phyloP scores from a whole-genome alignment of 1,140 invertebrate genomes.

The Eciton burchellii region DNA sequence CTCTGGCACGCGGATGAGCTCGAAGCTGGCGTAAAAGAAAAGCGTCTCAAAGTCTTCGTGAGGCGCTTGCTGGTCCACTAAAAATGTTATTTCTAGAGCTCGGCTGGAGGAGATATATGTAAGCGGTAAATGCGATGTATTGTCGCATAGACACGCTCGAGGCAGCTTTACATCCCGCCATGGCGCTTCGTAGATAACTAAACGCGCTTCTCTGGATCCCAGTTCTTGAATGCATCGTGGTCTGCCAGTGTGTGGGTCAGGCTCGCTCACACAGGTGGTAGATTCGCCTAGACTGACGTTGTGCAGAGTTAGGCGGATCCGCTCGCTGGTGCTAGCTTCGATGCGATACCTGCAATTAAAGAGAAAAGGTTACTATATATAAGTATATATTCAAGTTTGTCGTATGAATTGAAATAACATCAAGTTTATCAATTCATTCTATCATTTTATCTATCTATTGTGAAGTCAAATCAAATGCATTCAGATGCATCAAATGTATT shows the following conservation, averaged over 20 bases:
- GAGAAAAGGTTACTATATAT: no score
- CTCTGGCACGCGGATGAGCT: constrained; percentile 88
- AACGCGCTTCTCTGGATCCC: constrained; percentile 86
- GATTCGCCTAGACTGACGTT: constrained; percentile 90
- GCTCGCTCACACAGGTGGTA: constrained; percentile 88
- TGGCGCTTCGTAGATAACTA: constrained; percentile 88
- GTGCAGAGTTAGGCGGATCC: constrained; percentile 89
- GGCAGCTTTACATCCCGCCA: constrained; percentile 88
- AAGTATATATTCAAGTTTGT: no score
- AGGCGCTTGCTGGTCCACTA: constrained; percentile 88
- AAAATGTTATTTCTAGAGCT: constrained; percentile 88
- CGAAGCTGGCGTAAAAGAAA: constrained; percentile 89
- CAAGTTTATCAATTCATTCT: no score
- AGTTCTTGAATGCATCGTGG: constrained; percentile 86
- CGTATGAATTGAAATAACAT: no score
- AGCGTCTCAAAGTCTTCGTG: constrained; percentile 90
- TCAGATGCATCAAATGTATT: no score
- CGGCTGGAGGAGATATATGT: constrained; percentile 88
- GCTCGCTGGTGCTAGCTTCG: constrained; percentile 88
- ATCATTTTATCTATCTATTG: no score
- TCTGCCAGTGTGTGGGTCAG: constrained; percentile 90
- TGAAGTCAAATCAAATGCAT: no score
- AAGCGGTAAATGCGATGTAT: constrained; percentile 87
- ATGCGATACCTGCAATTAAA: constrained; percentile 89
- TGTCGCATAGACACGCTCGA: constrained; percentile 90